These are phyloP conservation scores for Ganaspis sp. DNA, from an alignment of 1,140 invertebrate species.

Conservation along the genomic window DNA sequence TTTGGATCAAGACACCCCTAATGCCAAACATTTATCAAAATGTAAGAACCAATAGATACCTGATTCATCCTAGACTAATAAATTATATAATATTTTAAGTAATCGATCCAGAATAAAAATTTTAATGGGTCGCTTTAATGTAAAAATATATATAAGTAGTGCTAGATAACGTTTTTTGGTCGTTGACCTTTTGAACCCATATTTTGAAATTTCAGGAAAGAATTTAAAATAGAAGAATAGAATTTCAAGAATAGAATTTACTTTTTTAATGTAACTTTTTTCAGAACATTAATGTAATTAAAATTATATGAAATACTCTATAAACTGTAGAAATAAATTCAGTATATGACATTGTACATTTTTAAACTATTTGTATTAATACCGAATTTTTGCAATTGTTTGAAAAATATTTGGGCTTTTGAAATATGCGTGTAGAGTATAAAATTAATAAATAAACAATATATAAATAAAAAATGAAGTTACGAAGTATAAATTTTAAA, in stretches of 20 bases:
- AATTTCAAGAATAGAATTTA: no score
- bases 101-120: neutral
- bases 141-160: constrained; percentile 11
- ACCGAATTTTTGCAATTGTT: no score
- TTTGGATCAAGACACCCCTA: constrained; percentile 14
- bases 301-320: neutral
- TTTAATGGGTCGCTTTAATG: neutral
- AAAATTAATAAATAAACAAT: no score
- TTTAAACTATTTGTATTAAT: no score
- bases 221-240: no score
- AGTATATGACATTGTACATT: no score
- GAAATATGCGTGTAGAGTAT: no score
- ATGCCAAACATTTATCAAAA: constrained; percentile 14
- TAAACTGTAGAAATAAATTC: no score
- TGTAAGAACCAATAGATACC: constrained; percentile 22
- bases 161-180: constrained; percentile 15
- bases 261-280: no score
- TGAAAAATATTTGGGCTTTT: no score
- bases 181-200: constrained; percentile 1
- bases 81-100: neutral
- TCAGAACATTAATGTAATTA: neutral
- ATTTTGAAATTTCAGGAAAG: constrained; percentile 20
- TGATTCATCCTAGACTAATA: constrained; percentile 4
- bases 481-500: neutral
- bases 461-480: neutral